Conservation (phyloP, 2,888 invertebrate genomes). For the Caradrina kadenii region DNA sequence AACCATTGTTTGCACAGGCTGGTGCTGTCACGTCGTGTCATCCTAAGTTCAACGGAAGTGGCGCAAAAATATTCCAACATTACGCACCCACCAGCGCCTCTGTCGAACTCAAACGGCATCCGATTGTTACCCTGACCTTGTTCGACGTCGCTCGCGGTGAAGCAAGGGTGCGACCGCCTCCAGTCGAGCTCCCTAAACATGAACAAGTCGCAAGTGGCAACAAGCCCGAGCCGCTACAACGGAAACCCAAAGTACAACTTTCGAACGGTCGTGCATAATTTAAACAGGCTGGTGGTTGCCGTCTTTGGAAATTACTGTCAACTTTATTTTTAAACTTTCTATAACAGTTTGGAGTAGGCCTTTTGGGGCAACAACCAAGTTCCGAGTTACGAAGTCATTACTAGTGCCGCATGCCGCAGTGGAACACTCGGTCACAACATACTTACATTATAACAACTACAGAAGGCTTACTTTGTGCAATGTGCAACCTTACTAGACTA, state of each 20-base stretch:
- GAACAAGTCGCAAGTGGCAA: slow-evolving; percentile 17
- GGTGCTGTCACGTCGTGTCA: background rate
- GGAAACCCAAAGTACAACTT: slow-evolving; percentile 38
- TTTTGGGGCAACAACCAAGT: slow-evolving; percentile 13
- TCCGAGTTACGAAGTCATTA: slow-evolving; percentile 5
- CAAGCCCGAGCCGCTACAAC: slow-evolving; percentile 1
- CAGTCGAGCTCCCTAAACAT: slow-evolving; percentile 21
- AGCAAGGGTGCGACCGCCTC: background rate
- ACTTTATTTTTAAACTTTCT: slow-evolving; percentile 53
- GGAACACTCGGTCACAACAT: background rate
- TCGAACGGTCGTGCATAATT: slow-evolving; percentile 51
- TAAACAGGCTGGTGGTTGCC: slow-evolving; percentile 29
- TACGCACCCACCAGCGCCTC: slow-evolving; percentile 14
- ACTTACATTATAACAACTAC: background rate
- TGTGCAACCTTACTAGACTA: background rate
- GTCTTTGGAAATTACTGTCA: slow-evolving; percentile 41
- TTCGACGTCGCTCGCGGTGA: background rate
- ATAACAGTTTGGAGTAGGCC: slow-evolving; percentile 17
- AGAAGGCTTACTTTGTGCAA: slow-evolving; percentile 6
- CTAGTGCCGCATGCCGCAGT: background rate
- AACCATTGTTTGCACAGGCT: background rate
- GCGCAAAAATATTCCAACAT: slow-evolving; percentile 15
- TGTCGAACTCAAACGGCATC: background rate
- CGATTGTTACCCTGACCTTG: slow-evolving; percentile 15
- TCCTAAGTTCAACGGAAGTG: slow-evolving; percentile 1